Evolutionary conservation across 2,113 vertebrate species (phyloP), one percentile per base, ranked within the genome.

Genomic region (Pica pica): DNA sequence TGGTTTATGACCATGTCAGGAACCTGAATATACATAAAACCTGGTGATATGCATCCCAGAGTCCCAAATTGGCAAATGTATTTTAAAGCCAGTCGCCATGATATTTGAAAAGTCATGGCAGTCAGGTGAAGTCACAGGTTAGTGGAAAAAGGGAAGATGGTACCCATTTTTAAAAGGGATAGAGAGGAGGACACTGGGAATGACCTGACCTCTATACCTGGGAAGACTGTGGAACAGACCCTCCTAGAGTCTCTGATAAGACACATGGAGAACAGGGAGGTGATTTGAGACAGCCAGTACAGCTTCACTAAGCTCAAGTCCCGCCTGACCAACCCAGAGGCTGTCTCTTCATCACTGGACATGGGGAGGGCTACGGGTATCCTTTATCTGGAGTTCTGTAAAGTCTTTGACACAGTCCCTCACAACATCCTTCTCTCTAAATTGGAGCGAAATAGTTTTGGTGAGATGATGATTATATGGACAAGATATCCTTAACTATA

Each of bases 321-420:
- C 56, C 55, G n/a, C 49, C n/a, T 56, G 65, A 41, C 15, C 16
- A 20, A 3, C 13, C 13, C 28, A 17, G 30, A 6, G n/a, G n/a
- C n/a, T n/a, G n/a, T 30, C 74, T 15, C 30, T 63, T 5, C 24
- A 35, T 10, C 30, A 42, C 11, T 13, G 57, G 17, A 10, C 26
- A 42, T 31, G 16, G 28, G 26, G 15, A 26, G 30, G 16, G 11
- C 11, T 39, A 9, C 37, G 52, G 33, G 16, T 42, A 13, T 37
- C 4, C 20, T 24, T 44, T 23, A 5, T 23, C 50, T 64, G 35
- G 9, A 33, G 5, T 41, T 64, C 35, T 57, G 31, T 65, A 11
- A 57, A 44, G 15, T 12, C 59, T 37, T 50, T 59, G 37, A 33
- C 37, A 27, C 0, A 0, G 27, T 26, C 2, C 13, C 37, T 9